These are phyloP conservation scores for Ashinkailepas kermadecensis DNA, from an alignment of 2,888 invertebrate genomes.

Conservation along the genomic window DNA sequence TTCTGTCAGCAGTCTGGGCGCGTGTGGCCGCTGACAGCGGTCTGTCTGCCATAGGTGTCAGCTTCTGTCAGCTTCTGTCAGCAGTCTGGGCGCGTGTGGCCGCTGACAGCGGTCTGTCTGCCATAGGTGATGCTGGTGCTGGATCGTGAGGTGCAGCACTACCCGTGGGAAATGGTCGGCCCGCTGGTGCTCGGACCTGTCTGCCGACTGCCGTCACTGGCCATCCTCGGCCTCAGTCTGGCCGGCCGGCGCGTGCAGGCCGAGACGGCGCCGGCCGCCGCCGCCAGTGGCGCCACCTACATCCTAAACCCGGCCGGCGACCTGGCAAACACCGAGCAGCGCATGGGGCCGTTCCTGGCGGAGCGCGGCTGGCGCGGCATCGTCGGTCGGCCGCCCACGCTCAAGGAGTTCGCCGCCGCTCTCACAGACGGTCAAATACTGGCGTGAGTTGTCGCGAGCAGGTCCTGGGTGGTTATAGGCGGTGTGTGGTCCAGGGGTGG, in stretches of 20 bases:
- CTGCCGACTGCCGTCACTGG: constrained; percentile 61
- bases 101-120: too few relatives aligned
- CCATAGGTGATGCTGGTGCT: constrained; percentile 36
- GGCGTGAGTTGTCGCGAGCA: constrained; percentile 48
- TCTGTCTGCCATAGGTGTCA: too few relatives aligned
- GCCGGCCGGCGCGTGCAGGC: constrained; percentile 24
- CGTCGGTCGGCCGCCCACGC: constrained; percentile 50
- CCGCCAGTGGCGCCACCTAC: constrained; percentile 41
- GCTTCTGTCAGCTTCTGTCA: too few relatives aligned
- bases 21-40: too few relatives aligned
- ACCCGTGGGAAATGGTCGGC: constrained; percentile 68
- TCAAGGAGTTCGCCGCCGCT: constrained; percentile 49
- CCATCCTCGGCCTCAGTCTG: constrained; percentile 39
- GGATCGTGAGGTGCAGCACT: constrained; percentile 33
- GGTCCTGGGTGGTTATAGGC: too few relatives aligned
- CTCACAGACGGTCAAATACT: constrained; percentile 56
- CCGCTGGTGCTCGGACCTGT: constrained; percentile 59
- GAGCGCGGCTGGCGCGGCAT: constrained; percentile 55
- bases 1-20: too few relatives aligned
- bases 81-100: too few relatives aligned
- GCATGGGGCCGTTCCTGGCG: constrained; percentile 51
- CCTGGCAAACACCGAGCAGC: constrained; percentile 55
- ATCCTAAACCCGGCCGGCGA: constrained; percentile 65
- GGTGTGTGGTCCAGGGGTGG: too few relatives aligned
- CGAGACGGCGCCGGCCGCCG: constrained; percentile 23